Conservation (phyloP, 2,113 vertebrate genomes). For the Tretioscincus oriximinensis region DNA sequence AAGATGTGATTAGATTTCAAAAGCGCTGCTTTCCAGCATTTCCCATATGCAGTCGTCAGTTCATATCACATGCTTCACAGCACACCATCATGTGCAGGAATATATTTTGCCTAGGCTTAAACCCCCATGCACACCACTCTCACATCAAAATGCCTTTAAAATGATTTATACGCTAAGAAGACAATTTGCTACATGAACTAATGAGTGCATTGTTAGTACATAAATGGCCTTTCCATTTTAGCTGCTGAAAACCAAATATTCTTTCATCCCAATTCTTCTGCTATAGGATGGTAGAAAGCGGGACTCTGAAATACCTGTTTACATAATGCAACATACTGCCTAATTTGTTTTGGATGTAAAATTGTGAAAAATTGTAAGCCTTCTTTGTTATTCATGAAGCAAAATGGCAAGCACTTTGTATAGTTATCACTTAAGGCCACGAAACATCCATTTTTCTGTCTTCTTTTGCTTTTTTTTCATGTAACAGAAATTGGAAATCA, state of each 20-base stretch:
- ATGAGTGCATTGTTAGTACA: not conserved
- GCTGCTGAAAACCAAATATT: constrained; percentile 2
- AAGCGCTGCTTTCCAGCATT: constrained; percentile 34
- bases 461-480: too few species aligned
- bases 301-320: not conserved
- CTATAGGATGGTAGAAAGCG: not conserved
- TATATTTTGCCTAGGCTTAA: too few species aligned
- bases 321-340: too few species aligned
- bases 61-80: constrained; percentile 21
- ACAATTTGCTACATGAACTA: not conserved
- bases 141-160: not conserved
- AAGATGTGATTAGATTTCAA: constrained; percentile 32
- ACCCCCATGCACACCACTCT: not conserved
- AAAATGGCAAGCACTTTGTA: too few species aligned
- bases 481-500: too few species aligned
- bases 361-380: too few species aligned
- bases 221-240: constrained; percentile 1
- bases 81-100: not conserved
- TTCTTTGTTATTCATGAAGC: too few species aligned
- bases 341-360: too few species aligned
- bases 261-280: not conserved
- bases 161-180: not conserved
- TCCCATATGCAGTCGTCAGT: constrained; percentile 1
- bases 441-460: too few species aligned
- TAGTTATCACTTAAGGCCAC: too few species aligned